Conservation (phyloP, 2,113 vertebrate genomes). For the Bothrops jararaca region DNA sequence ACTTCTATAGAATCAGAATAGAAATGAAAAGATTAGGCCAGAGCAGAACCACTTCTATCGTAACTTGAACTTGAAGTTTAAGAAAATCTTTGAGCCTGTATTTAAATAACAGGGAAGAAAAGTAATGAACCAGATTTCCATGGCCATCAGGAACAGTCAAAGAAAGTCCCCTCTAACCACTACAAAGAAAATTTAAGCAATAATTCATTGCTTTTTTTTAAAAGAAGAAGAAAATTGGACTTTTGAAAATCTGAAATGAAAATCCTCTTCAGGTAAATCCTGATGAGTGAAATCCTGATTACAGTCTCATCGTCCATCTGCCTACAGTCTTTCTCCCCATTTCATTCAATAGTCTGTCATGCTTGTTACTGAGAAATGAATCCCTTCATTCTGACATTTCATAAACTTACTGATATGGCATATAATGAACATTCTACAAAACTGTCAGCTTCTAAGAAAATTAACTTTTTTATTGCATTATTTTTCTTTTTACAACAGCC, state of each 20-base stretch:
- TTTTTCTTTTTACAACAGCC: not conserved
- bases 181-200: fast-evolving
- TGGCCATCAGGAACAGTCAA: fast-evolving
- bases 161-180: fast-evolving
- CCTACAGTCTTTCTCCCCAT: constrained; percentile 49
- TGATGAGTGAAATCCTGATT: constrained; percentile 43
- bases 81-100: not conserved
- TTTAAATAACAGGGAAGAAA: fast-evolving
- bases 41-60: not conserved
- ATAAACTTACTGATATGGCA: constrained; percentile 54
- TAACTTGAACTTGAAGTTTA: not conserved
- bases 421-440: constrained; percentile 56
- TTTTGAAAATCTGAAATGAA: constrained; percentile 34
- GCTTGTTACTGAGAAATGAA: constrained; percentile 64
- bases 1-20: not conserved
- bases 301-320: constrained; percentile 34
- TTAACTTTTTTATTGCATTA: constrained; percentile 48
- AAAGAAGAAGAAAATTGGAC: not conserved
- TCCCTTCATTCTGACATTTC: constrained; percentile 63
- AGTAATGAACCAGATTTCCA: not conserved
- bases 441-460: constrained; percentile 51
- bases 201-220: not conserved
- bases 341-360: constrained; percentile 50
- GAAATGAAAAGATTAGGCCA: fast-evolving
- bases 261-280: constrained; percentile 27